A percentile compares a stretch with the other conserved stretches of the same genome.
Evolutionary conservation across 1,140 invertebrate genomes (phyloP).

Genomic region (Drosophila aff.): DNA sequence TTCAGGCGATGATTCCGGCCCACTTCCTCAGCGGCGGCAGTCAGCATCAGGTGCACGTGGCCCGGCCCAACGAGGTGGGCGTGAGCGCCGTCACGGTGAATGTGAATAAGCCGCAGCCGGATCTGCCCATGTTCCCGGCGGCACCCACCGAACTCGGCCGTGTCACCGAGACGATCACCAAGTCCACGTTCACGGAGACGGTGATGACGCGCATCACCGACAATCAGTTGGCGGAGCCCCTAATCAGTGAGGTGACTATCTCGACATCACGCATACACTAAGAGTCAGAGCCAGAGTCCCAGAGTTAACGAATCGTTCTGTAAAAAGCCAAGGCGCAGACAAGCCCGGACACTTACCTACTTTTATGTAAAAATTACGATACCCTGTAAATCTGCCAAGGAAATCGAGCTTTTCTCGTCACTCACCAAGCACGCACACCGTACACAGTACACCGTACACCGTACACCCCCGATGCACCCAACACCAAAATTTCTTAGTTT

Average conservation of each 20-base stretch:
- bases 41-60: slow-evolving; percentile 83
- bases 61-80: slow-evolving; percentile 82
- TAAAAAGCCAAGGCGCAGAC: slow-evolving; percentile 20
- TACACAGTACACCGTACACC: slow-evolving; percentile 10
- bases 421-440: slow-evolving; percentile 25
- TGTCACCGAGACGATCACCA: slow-evolving; percentile 96
- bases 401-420: slow-evolving; percentile 37
- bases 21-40: slow-evolving; percentile 90
- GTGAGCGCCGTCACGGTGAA: slow-evolving; percentile 88
- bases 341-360: slow-evolving; percentile 3
- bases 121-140: slow-evolving; percentile 91
- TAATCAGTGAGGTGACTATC: slow-evolving; percentile 93
- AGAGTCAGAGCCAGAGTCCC: slow-evolving; percentile 54
- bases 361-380: slow-evolving; percentile 1
- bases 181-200: slow-evolving; percentile 97
- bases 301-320: slow-evolving; percentile 49
- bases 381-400: slow-evolving; percentile 13
- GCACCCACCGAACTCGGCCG: slow-evolving; percentile 92
- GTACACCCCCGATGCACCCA: slow-evolving; percentile 37
- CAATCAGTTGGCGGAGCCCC: slow-evolving; percentile 92
- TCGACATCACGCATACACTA: slow-evolving; percentile 82
- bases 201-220: slow-evolving; percentile 96
- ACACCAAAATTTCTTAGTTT: slow-evolving; percentile 40
- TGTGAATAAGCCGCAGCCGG: slow-evolving; percentile 89
- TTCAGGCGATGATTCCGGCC: slow-evolving; percentile 96